A percentile compares a stretch with the other conserved stretches of the same genome.
These are phyloP conservation scores for Bombus turneri DNA, from an alignment of 1,140 invertebrate genomes.

Conservation along the genomic window DNA sequence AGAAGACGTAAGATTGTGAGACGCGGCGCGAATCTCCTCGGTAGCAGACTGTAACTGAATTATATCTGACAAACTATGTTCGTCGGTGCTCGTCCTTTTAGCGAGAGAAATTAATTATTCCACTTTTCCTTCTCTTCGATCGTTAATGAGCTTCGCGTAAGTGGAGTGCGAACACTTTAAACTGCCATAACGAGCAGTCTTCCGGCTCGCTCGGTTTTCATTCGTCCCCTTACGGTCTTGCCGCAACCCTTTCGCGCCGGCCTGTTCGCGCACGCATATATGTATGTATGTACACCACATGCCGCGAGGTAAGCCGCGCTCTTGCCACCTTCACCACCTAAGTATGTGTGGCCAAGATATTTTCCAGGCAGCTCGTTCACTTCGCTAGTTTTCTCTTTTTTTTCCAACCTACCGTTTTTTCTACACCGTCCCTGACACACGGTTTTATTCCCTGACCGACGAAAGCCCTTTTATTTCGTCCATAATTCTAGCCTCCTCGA, in stretches of 20 bases:
- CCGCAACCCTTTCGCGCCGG: constrained; percentile 30
- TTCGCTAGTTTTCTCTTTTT: neutral
- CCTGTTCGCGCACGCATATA: neutral
- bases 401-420: neutral
- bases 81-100: neutral
- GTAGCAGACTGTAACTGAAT: constrained; percentile 18
- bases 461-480: constrained; percentile 1
- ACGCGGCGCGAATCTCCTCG: neutral
- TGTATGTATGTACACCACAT: neutral
- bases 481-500: neutral
- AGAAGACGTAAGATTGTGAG: neutral
- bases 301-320: constrained; percentile 1
- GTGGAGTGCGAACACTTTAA: constrained; percentile 62
- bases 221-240: constrained; percentile 30
- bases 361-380: constrained; percentile 26
- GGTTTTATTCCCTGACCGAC: neutral
- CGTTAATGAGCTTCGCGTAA: constrained; percentile 67
- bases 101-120: constrained; percentile 59
- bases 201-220: constrained; percentile 60
- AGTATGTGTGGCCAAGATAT: constrained; percentile 29
- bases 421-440: neutral
- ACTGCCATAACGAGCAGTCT: constrained; percentile 60
- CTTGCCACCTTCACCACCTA: neutral
- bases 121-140: constrained; percentile 56
- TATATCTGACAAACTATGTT: constrained; percentile 7